A percentile compares a stretch with the other conserved stretches of the same genome.
These are phyloP conservation scores for Alloplasta piceator DNA, from an alignment of 2,888 invertebrate genomes.

Conservation along the genomic window DNA sequence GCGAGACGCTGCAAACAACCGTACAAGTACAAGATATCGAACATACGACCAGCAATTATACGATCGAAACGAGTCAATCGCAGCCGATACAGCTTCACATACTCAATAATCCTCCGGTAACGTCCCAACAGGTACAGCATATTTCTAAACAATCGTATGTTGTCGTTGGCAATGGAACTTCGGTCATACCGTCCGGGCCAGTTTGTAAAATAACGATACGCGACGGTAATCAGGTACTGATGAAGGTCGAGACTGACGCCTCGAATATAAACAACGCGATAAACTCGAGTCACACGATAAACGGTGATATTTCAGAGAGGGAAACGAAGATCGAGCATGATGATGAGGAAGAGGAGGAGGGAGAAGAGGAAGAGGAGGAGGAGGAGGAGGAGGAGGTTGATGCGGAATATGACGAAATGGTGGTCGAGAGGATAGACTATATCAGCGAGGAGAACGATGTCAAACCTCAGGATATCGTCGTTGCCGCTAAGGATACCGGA, in stretches of 20 bases:
- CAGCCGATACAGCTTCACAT: conserved; percentile 72
- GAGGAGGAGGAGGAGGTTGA: conserved; percentile 20
- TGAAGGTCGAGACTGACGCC: conserved; percentile 84
- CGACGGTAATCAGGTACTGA: conserved; percentile 89
- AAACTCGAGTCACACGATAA: conserved; percentile 72
- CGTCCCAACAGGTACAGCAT: conserved; percentile 66
- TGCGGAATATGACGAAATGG: conserved; percentile 51
- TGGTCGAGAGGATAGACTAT: conserved; percentile 59
- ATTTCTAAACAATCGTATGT: conserved; percentile 73
- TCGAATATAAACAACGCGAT: conserved; percentile 76
- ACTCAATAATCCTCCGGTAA: conserved; percentile 66
- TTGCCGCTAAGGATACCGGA: conserved; percentile 74
- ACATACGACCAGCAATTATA: conserved; percentile 57
- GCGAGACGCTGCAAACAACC: conserved; percentile 53
- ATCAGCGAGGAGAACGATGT: conserved; percentile 58
- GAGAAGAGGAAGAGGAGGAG: background rate
- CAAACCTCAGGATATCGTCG: conserved; percentile 70
- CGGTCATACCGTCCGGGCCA: conserved; percentile 74
- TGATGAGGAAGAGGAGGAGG: background rate
- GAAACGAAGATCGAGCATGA: conserved; percentile 64
- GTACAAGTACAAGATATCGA: conserved; percentile 73
- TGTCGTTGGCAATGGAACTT: conserved; percentile 73
- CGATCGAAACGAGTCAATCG: conserved; percentile 59
- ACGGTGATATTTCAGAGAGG: conserved; percentile 73
- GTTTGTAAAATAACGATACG: conserved; percentile 88